These are phyloP conservation scores for Dynastes tityus DNA, from an alignment of 2,888 invertebrate species.

Conservation along the genomic window DNA sequence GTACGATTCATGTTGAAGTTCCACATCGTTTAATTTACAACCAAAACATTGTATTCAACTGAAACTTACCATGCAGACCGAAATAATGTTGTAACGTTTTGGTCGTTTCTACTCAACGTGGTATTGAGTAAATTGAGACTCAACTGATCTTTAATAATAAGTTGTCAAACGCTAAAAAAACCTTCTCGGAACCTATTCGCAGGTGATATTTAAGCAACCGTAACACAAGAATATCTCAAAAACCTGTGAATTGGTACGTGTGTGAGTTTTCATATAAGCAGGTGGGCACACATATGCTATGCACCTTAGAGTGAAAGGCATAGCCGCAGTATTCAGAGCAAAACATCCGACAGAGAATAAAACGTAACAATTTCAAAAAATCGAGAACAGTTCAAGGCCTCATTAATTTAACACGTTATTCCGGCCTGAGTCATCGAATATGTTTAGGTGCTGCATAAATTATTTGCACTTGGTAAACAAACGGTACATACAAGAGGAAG, in stretches of 20 bases:
- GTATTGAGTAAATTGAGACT: no score
- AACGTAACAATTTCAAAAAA: slow-evolving; percentile 13
- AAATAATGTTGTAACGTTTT: no score
- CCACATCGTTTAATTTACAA: background rate
- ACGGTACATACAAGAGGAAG: slow-evolving; percentile 36
- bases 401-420: slow-evolving; percentile 13
- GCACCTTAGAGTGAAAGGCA: background rate
- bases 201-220: no score
- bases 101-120: no score
- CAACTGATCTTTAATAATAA: no score
- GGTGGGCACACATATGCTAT: background rate
- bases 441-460: slow-evolving; percentile 32
- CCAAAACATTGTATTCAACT: no score
- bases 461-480: slow-evolving; percentile 32
- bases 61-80: no score
- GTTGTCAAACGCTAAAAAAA: no score
- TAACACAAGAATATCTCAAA: no score
- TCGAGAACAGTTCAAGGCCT: slow-evolving; percentile 7
- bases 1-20: background rate
- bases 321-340: background rate
- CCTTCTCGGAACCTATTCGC: no score
- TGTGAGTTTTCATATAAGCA: no score
- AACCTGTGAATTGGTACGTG: no score
- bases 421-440: slow-evolving; percentile 21
- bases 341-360: background rate